phyloP scores from a whole-genome alignment of 2,888 invertebrate species.

The Volucella bombylans region DNA sequence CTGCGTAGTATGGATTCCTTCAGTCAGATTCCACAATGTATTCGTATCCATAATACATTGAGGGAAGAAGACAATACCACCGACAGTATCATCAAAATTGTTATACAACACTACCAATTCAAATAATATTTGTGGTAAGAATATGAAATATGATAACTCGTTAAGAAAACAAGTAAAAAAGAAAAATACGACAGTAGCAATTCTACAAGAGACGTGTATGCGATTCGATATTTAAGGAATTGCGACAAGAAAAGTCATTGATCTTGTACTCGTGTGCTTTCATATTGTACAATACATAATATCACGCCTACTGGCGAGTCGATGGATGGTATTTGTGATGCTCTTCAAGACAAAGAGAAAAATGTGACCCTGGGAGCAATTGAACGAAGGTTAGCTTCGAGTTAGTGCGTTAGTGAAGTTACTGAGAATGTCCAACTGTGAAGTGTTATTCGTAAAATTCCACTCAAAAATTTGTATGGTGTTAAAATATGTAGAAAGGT shows the following conservation, averaged over 20 bases:
- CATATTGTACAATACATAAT: neutral
- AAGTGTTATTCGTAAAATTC: no score
- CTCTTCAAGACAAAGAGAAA: neutral
- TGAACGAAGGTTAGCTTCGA: slow-evolving; percentile 26
- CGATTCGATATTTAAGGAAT: slow-evolving; percentile 56
- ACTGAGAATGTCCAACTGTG: no score
- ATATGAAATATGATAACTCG: slow-evolving; percentile 36
- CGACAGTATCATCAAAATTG: no score
- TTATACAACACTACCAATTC: no score
- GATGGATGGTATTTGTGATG: neutral
- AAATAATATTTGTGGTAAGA: neutral
- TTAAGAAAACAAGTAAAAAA: slow-evolving; percentile 4
- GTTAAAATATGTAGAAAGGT: no score
- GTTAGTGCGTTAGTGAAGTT: no score
- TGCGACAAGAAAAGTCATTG: slow-evolving; percentile 61
- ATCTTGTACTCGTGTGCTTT: slow-evolving; percentile 40
- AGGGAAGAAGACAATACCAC: neutral
- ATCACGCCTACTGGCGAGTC: slow-evolving; percentile 17
- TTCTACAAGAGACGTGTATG: slow-evolving; percentile 42
- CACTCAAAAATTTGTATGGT: no score
- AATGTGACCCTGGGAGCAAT: slow-evolving; percentile 39
- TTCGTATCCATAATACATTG: slow-evolving; percentile 1
- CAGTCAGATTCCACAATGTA: slow-evolving; percentile 28
- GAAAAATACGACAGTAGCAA: slow-evolving; percentile 23
- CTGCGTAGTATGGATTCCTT: slow-evolving; percentile 12